Evolutionary conservation across 2,113 vertebrate genomes (phyloP), one percentile per base, ranked within the genome.

Genomic region (Onychostoma macrolepis): DNA sequence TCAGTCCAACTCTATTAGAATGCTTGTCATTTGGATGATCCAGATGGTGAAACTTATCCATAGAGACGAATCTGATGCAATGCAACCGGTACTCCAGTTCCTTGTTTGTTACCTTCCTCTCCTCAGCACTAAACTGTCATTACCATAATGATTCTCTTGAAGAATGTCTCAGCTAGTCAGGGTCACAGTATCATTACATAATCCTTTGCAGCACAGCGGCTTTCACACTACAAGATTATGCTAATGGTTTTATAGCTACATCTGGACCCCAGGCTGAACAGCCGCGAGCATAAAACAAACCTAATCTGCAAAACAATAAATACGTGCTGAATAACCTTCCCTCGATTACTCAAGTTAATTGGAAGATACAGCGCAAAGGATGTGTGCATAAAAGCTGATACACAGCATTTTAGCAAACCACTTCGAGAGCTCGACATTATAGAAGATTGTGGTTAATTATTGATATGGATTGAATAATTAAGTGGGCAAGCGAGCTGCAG

Each of bases 331-430:
- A 67, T 63, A 82, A 67, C 38, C 38, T 81, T 81, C 58, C 58
- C 80, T 82, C n/a, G 38, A 82, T 82, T 65, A 82, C 80, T 67
- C 4, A 28, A 65, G 19, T 36, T 84, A 74, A 84, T 41, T 74
- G 48, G 69, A 58, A 84, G 28, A 83, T 24, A 13, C 33, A 41
- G 50, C 5, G 45, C 50, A 38, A 13, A 10, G 48, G 33, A 72
- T 53, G 63, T 7, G 38, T n/a, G 21, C 3, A 11, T 83, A 48
- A 71, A 71, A 50, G 43, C 65, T 53, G 28, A n/a, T 71, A 50
- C 12, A 24, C 10, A 36, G 6, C 33, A 11, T 6, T 41, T 61
- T 21, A 4, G 45, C 43, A 67, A 81, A 69, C 63, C 30, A 11
- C 0, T 15, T 71, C 24, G 5, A 43, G 58, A 45, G 36, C 36